Percentiles rank a stretch among this genome's conserved stretches.
phyloP scores from a whole-genome alignment of 2,888 invertebrate species.

The Chydorus sphaericus region DNA sequence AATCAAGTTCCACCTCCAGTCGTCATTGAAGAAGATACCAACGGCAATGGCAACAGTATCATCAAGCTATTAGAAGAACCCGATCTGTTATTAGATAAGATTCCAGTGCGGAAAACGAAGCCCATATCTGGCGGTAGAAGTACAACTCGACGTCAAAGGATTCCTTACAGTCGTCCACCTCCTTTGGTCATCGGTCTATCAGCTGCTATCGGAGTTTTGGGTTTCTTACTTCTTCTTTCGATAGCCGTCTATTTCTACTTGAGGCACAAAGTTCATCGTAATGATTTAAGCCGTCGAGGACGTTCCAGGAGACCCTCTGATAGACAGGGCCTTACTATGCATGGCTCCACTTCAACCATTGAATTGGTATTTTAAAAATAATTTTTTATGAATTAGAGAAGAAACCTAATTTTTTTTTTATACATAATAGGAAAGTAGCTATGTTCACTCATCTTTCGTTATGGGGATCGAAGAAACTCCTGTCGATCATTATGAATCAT shows the following conservation, averaged over 20 bases:
- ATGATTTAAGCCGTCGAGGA: conserved; percentile 28
- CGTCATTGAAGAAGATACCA: conserved; percentile 4
- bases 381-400: not conserved
- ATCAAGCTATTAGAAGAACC: conserved; percentile 1
- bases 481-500: conserved; percentile 52
- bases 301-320: conserved; percentile 35
- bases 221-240: conserved; percentile 45
- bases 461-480: conserved; percentile 45
- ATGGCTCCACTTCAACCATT: conserved; percentile 54
- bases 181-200: conserved; percentile 32
- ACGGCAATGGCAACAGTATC: not conserved
- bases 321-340: conserved; percentile 53
- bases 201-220: conserved; percentile 55
- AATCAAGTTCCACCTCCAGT: not conserved
- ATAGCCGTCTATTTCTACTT: conserved; percentile 46
- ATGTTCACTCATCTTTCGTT: conserved; percentile 45
- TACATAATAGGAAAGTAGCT: conserved; percentile 41
- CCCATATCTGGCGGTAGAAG: not conserved
- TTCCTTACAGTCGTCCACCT: conserved; percentile 10
- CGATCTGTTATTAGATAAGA: not conserved
- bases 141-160: not conserved
- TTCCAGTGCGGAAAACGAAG: not conserved
- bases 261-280: conserved; percentile 24
- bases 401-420: conserved; percentile 1
- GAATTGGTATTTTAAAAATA: conserved; percentile 38